Evolutionary conservation across 2,888 invertebrate species (phyloP).

Genomic region (Cataglyphis livida): DNA sequence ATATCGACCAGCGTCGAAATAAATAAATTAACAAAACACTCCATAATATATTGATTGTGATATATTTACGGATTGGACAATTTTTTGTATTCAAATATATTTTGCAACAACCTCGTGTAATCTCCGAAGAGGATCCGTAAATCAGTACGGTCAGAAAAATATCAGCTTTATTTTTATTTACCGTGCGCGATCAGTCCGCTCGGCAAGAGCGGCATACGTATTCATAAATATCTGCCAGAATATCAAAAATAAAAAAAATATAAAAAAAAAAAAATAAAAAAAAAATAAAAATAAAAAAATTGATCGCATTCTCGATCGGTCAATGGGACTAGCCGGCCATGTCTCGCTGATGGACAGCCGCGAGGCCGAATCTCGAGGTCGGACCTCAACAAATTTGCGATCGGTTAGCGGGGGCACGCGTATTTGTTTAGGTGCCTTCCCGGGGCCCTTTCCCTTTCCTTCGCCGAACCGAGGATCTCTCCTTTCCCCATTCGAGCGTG

Average conservation of each 20-base stretch:
- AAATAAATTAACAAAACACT: slow-evolving; percentile 10
- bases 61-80: background rate
- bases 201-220: background rate
- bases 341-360: slow-evolving; percentile 18
- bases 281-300: background rate
- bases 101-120: slow-evolving; percentile 8
- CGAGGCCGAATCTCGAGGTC: slow-evolving; percentile 53
- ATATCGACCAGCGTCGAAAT: background rate
- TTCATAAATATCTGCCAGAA: slow-evolving; percentile 4
- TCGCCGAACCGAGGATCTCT: slow-evolving; percentile 43
- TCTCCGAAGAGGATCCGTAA: background rate
- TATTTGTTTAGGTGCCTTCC: slow-evolving; percentile 72
- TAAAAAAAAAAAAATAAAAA: background rate
- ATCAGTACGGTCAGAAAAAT: slow-evolving; percentile 14
- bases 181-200: background rate
- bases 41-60: background rate
- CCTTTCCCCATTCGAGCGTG: slow-evolving; percentile 17
- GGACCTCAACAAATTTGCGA: slow-evolving; percentile 70
- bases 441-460: slow-evolving; percentile 53
- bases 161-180: background rate
- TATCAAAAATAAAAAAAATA: background rate
- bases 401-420: slow-evolving; percentile 72
- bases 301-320: slow-evolving; percentile 10
- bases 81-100: slow-evolving; percentile 15
- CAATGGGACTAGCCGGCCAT: slow-evolving; percentile 13